phyloP scores from a whole-genome alignment of 2,888 invertebrate species.

The Nasonovia ribisnigri region DNA sequence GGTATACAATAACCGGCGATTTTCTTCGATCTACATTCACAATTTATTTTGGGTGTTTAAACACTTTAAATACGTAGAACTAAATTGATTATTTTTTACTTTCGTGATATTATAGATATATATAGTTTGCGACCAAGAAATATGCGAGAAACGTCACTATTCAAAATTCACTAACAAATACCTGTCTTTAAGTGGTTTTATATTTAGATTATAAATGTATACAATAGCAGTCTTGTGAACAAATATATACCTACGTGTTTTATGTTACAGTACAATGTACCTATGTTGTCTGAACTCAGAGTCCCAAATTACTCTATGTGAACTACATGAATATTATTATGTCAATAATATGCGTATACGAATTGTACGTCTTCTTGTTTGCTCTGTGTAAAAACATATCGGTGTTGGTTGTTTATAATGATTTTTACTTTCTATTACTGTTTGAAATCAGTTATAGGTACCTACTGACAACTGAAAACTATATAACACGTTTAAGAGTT shows the following conservation, averaged over 20 bases:
- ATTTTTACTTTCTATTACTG: not conserved
- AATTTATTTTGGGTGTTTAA: not conserved
- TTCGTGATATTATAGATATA: not conserved
- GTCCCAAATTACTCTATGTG: not conserved
- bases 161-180: not conserved
- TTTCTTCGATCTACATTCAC: not conserved
- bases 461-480: not conserved
- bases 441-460: not conserved
- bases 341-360: not conserved
- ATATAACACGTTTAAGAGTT: not conserved
- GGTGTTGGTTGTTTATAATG: not conserved
- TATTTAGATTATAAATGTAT: not conserved
- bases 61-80: not conserved
- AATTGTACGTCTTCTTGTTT: conserved; percentile 7
- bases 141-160: not conserved
- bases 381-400: not conserved
- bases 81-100: not conserved
- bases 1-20: not conserved
- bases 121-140: not conserved
- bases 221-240: not conserved
- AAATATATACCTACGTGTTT: not conserved
- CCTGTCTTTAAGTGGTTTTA: not conserved
- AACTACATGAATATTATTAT: conserved; percentile 21
- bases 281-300: not conserved
- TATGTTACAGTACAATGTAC: not conserved